Evolutionary conservation across 2,888 invertebrate species (phyloP), one percentile per base, ranked within the genome.

Genomic region (Dolichopus griseipennis): DNA sequence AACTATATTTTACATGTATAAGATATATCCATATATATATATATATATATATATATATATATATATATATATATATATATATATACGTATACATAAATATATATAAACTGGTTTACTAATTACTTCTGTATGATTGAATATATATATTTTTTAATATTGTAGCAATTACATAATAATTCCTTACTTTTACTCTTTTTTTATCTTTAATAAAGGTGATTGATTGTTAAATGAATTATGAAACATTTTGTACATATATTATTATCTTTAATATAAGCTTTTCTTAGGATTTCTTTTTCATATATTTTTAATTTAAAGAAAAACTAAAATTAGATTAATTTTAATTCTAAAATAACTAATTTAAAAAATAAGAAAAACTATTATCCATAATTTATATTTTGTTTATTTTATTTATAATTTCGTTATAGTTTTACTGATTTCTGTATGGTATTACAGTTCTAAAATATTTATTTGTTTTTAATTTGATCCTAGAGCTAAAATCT

Each of bases 181-280:
- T 18, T 18, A n/a, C n/a, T n/a, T n/a, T n/a, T 52, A 18, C 18
- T 18, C 2, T n/a, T 52, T 52, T 12, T 52, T 52, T 3, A 15
- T 52, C 18, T 52, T 5, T 18, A 52, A 52, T 18, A 52, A 52
- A 15, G 21, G 52, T 52, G 52, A 52, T 52, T 52, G 52, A 52
- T 52, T 52, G 52, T 69, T 69, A 69, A 69, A 69, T 69, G 68
- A 68, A 70, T 69, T 68, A 70, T 69, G 69, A 70, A 66, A 69
- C 65, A 66, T 68, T 66, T 69, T 69, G 68, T 68, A 70, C 69
- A 69, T 69, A 66, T 70, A 69, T 67, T 18, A 4, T 27, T 27
- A 27, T 5, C 5, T 27, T 27, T 52, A n/a, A 18, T 52, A 18
- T 52, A 52, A 12, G 18, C 2, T 52, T 52, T 6, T n/a, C 15